These are phyloP conservation scores for Eulacestoma nigropectus DNA, from an alignment of 2,113 vertebrate genomes.

Conservation along the genomic window DNA sequence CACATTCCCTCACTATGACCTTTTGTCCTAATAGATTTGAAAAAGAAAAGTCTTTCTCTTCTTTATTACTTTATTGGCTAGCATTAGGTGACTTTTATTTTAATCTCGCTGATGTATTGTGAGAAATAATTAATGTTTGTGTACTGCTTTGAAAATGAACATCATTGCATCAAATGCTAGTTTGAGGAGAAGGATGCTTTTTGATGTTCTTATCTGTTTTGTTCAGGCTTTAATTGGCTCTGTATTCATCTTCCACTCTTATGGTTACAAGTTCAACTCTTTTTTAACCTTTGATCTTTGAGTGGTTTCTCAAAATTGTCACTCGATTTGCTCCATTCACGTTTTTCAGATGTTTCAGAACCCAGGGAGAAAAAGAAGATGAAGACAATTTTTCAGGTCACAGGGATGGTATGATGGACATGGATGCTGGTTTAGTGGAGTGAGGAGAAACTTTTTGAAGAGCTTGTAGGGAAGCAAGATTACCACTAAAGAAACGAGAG, in stretches of 20 bases:
- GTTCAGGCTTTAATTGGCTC: background rate
- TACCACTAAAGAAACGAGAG: background rate
- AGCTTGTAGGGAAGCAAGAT: background rate
- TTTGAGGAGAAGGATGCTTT: background rate
- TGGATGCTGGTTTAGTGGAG: background rate
- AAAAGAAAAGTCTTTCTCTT: background rate
- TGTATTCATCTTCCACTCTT: background rate
- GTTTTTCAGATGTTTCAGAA: background rate
- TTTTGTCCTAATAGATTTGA: background rate
- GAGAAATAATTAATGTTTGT: slow-evolving; percentile 18
- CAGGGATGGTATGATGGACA: background rate
- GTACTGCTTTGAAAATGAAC: background rate
- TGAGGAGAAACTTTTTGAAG: background rate
- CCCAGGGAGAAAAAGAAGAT: background rate
- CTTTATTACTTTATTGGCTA: background rate
- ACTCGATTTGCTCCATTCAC: background rate
- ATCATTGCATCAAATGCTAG: background rate
- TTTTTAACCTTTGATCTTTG: background rate
- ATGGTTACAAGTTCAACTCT: background rate
- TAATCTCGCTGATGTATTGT: background rate
- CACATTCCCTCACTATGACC: background rate
- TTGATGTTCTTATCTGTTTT: background rate
- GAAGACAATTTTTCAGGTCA: background rate
- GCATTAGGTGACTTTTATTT: background rate
- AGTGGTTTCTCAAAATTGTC: background rate